phyloP scores from a whole-genome alignment of 2,888 invertebrate species.

The Agriopis leucophaearia region DNA sequence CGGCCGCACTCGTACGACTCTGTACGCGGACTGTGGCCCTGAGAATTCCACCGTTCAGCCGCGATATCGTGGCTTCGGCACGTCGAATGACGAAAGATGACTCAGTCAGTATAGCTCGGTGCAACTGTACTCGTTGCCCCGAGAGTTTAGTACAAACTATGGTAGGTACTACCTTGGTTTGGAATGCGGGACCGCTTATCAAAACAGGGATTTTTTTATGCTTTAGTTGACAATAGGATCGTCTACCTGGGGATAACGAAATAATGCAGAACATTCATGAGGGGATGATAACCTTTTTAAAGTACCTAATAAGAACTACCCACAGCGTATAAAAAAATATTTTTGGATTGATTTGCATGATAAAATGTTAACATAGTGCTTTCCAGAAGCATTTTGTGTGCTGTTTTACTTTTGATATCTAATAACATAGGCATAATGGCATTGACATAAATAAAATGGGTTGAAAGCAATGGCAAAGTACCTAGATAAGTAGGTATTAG shows the following conservation, averaged over 20 bases:
- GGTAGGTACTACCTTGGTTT: not conserved
- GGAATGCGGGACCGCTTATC: conserved; percentile 34
- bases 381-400: too few species aligned
- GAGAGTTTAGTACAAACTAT: conserved; percentile 1
- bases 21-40: conserved; percentile 79
- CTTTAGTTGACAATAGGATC: conserved; percentile 1
- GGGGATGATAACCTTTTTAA: not conserved
- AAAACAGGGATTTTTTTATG: conserved; percentile 22
- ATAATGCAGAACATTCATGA: not conserved
- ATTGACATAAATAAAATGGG: too few species aligned
- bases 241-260: conserved; percentile 2
- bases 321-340: not conserved
- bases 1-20: conserved; percentile 72
- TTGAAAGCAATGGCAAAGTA: too few species aligned
- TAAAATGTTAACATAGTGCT: not conserved
- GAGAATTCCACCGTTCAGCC: conserved; percentile 61
- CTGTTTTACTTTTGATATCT: too few species aligned
- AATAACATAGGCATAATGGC: too few species aligned
- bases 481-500: not conserved
- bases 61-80: conserved; percentile 45
- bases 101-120: conserved; percentile 63
- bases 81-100: conserved; percentile 75
- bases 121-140: not conserved
- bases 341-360: not conserved
- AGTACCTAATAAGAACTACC: not conserved